Conservation (phyloP, 2,888 invertebrate species). For the Zootermopsis nevadensis region DNA sequence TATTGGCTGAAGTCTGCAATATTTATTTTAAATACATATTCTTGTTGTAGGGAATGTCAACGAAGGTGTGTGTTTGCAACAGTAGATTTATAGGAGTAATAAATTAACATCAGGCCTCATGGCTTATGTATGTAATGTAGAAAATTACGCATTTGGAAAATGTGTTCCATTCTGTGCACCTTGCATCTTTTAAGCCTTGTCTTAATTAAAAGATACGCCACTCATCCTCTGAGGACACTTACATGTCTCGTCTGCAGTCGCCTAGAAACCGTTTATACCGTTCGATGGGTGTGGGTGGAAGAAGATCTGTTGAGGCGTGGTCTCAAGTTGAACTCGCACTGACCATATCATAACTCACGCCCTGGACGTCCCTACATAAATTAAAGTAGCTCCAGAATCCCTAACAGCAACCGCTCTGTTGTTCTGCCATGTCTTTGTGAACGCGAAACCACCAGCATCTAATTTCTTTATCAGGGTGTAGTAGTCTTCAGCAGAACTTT, state of each 20-base stretch:
- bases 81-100: no score
- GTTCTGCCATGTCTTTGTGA: conserved; percentile 20
- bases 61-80: no score
- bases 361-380: conserved; percentile 17
- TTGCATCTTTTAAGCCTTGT: no score
- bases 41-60: no score
- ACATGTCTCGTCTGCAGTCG: conserved; percentile 16
- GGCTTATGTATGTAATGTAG: no score
- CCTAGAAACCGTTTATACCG: conserved; percentile 20
- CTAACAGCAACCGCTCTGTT: conserved; percentile 8
- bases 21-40: no score
- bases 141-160: no score
- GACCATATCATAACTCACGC: conserved; percentile 33
- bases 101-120: no score
- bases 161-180: no score
- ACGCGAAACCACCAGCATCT: conserved; percentile 21
- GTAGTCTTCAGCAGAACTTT: conserved; percentile 19
- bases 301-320: conserved; percentile 33
- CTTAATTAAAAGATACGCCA: neutral
- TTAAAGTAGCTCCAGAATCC: neutral
- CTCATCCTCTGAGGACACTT: neutral
- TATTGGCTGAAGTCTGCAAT: no score
- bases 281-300: conserved; percentile 27
- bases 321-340: conserved; percentile 33
- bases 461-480: conserved; percentile 28